Evolutionary conservation across 2,797 vertebrate species (phyloP).

Genomic region (Philypnodon macrostomus): DNA sequence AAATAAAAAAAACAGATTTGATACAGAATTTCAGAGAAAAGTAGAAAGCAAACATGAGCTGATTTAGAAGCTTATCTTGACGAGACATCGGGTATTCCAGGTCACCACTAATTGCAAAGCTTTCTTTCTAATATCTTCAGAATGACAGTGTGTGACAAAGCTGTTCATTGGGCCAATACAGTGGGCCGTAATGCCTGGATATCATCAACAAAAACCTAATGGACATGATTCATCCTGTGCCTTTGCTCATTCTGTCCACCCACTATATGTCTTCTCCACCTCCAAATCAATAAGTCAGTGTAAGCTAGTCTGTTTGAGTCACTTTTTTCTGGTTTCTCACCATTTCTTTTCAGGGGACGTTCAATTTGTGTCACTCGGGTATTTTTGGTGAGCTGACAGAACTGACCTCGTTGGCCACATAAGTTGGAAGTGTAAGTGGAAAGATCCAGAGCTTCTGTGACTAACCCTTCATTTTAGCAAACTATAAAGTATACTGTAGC

Average conservation of each 20-base stretch:
- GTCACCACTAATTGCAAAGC: not conserved
- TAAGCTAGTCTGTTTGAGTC: conserved; percentile 5
- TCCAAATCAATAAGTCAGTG: conserved; percentile 28
- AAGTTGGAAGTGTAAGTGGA: too few relatives aligned
- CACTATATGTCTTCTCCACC: not conserved
- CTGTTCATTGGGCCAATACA: conserved; percentile 16
- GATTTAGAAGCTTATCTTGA: not conserved
- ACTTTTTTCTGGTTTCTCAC: conserved; percentile 12
- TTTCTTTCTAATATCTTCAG: not conserved
- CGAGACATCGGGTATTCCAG: conserved; percentile 1
- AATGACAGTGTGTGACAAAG: not conserved
- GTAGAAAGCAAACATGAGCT: not conserved
- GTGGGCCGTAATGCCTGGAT: conserved; percentile 2
- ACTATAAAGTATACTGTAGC: too few relatives aligned
- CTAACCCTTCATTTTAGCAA: not conserved
- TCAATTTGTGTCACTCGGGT: not conserved
- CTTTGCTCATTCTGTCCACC: conserved; percentile 7
- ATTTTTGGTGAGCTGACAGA: not conserved
- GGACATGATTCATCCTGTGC: conserved; percentile 22
- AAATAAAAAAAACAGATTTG: not conserved
- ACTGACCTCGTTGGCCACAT: conserved; percentile 5
- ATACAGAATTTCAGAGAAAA: not conserved
- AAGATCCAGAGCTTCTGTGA: not conserved
- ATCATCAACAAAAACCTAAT: conserved; percentile 30
- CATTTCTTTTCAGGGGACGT: conserved; percentile 4